A percentile compares a stretch with the other conserved stretches of the same genome.
phyloP scores from a whole-genome alignment of 2,797 vertebrate species.

The Premnoplex brunnescens region DNA sequence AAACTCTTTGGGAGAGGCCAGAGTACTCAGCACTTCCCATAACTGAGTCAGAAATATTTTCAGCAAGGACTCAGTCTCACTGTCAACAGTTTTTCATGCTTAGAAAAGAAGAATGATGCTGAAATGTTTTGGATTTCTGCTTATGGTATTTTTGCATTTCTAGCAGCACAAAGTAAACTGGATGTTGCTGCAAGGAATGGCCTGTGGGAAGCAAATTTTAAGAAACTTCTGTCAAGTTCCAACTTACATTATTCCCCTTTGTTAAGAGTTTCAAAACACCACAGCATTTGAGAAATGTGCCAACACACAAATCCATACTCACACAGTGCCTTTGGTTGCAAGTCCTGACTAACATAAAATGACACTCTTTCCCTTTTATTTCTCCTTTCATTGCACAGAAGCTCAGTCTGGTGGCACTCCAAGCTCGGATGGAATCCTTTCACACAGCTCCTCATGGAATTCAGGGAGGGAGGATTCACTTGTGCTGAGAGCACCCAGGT shows the following conservation, averaged over 20 bases:
- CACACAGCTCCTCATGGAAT: background rate
- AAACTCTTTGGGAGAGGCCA: constrained; percentile 38
- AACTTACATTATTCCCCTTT: background rate
- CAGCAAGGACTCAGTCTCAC: background rate
- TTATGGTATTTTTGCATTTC: background rate
- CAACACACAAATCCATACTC: background rate
- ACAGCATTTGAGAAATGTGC: background rate
- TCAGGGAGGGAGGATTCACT: background rate
- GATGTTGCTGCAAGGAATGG: background rate
- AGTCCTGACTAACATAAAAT: background rate
- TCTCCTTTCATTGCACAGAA: background rate
- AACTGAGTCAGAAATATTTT: background rate
- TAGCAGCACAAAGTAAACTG: background rate
- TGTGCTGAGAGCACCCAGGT: background rate
- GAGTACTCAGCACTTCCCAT: constrained; percentile 20
- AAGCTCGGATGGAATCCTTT: background rate
- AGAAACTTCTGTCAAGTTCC: background rate
- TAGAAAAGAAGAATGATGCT: background rate
- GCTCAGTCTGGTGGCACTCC: background rate
- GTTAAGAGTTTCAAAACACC: background rate
- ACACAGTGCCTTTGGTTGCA: background rate
- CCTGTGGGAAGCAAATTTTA: background rate
- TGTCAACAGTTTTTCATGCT: background rate
- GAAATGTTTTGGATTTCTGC: background rate
- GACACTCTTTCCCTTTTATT: background rate